A percentile compares a stretch with the other conserved stretches of the same genome.
Conservation (phyloP, 2,113 vertebrate genomes). For the Coptodon bakossiorum region DNA sequence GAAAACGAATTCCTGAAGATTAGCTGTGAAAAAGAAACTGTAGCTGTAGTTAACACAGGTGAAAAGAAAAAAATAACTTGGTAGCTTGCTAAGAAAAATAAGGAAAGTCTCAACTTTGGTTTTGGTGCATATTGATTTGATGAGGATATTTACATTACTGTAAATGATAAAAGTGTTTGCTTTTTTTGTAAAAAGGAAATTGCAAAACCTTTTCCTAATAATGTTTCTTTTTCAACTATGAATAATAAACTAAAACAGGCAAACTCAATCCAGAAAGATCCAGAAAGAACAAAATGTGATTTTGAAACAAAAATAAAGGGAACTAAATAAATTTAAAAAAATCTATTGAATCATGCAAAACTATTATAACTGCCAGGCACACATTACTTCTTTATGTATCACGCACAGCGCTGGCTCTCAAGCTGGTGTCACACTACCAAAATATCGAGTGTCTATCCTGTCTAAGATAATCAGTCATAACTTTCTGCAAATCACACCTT, state of each 20-base stretch:
- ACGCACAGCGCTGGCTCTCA: neutral
- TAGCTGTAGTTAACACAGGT: neutral
- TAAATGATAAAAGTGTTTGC: neutral
- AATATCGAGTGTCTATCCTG: neutral
- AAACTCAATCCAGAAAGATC: neutral
- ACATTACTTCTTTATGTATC: neutral
- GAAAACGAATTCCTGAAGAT: neutral
- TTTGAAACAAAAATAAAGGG: neutral
- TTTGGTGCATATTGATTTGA: neutral
- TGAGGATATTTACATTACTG: neutral
- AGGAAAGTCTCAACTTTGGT: neutral
- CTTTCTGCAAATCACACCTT: neutral
- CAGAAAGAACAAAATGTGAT: neutral
- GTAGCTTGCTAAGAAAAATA: neutral
- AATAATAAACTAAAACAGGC: neutral
- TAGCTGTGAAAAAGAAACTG: neutral
- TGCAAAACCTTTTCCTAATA: neutral
- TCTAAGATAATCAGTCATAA: neutral
- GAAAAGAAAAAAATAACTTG: neutral
- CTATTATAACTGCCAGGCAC: neutral
- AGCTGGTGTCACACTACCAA: neutral
- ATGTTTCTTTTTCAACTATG: neutral
- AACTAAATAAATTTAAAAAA: accelerated
- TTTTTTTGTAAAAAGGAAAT: neutral
- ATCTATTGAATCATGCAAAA: neutral